Evolutionary conservation across 1,140 invertebrate species (phyloP).

Genomic region (Gyrodactylus bullatarudis): DNA sequence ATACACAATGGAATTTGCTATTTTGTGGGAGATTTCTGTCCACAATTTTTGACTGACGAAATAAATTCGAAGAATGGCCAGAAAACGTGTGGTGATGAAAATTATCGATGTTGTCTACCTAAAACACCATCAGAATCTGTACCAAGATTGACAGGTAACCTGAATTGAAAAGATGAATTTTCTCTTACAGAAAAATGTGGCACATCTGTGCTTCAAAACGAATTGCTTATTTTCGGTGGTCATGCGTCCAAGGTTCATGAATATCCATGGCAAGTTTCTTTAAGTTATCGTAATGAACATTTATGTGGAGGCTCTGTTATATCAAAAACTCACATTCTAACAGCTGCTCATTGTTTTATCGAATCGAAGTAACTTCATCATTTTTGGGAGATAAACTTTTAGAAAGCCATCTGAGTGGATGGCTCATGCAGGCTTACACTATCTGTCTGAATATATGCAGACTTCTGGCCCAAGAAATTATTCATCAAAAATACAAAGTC

Average conservation of each 20-base stretch:
- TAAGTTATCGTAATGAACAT: background rate
- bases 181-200: no score
- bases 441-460: background rate
- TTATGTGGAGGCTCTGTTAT: constrained; percentile 49
- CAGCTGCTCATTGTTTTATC: constrained; percentile 51
- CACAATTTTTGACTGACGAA: no score
- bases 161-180: no score
- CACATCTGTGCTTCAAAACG: no score
- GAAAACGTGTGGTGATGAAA: no score
- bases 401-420: background rate
- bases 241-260: background rate
- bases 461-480: background rate
- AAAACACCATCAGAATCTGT: no score
- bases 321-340: constrained; percentile 42
- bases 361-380: background rate
- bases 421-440: background rate
- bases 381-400: background rate
- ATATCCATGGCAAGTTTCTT: constrained; percentile 1
- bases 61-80: no score
- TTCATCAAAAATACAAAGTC: background rate
- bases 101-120: no score
- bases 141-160: no score
- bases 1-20: no score
- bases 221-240: constrained; percentile 1
- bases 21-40: no score